Percentiles rank a stretch among this genome's conserved stretches.
phyloP scores from a whole-genome alignment of 2,888 invertebrate genomes.

The Pilophorus perplexus region DNA sequence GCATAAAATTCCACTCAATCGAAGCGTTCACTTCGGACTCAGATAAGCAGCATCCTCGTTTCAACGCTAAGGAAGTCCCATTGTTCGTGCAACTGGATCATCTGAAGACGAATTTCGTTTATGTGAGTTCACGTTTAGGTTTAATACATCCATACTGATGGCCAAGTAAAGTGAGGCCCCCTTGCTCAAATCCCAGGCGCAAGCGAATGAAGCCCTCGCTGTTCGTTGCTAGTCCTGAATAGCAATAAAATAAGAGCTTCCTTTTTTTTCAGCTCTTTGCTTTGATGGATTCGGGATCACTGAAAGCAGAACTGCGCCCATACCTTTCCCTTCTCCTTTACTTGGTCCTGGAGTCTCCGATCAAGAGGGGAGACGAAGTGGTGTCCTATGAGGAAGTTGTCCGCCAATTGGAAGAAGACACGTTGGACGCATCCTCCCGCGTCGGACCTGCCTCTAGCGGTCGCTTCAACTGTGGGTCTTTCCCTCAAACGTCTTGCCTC shows the following conservation, averaged over 20 bases:
- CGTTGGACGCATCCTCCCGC: slow-evolving; percentile 61
- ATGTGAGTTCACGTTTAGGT: slow-evolving; percentile 60
- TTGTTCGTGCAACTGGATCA: slow-evolving; percentile 75
- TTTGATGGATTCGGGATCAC: slow-evolving; percentile 65
- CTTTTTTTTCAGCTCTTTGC: slow-evolving; percentile 63
- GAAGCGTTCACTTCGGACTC: slow-evolving; percentile 55
- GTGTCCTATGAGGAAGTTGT: slow-evolving; percentile 71
- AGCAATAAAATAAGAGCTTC: neutral
- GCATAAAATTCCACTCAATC: slow-evolving; percentile 67
- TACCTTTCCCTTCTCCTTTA: slow-evolving; percentile 76
- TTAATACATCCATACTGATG: too few relatives aligned
- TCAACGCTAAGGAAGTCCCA: slow-evolving; percentile 65
- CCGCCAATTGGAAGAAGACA: slow-evolving; percentile 73
- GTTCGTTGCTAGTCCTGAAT: neutral
- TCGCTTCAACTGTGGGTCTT: slow-evolving; percentile 70
- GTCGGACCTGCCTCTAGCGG: slow-evolving; percentile 62
- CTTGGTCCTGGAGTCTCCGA: slow-evolving; percentile 72
- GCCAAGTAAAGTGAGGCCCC: too few relatives aligned
- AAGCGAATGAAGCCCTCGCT: too few relatives aligned
- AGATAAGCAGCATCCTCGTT: slow-evolving; percentile 56
- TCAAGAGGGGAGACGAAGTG: slow-evolving; percentile 59
- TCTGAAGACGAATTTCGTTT: slow-evolving; percentile 78
- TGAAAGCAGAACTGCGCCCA: slow-evolving; percentile 61
- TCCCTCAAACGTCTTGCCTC: slow-evolving; percentile 64
- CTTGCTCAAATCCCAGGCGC: neutral